Evolutionary conservation across 2,797 vertebrate genomes (phyloP).

Genomic region (Diplodus sargus): DNA sequence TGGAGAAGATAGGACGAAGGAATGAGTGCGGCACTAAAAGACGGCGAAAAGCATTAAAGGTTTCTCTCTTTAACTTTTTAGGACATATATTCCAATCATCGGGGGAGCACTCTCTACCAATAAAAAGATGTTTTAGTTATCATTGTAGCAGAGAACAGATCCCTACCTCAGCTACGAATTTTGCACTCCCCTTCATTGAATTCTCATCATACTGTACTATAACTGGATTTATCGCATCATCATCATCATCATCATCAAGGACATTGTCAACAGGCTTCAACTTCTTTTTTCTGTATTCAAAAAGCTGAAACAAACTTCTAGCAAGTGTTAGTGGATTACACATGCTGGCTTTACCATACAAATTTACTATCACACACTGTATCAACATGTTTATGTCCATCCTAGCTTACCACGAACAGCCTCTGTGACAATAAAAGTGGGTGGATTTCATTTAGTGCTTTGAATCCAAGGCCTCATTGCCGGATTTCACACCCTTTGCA

Average conservation of each 20-base stretch:
- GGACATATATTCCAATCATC: slow-evolving; percentile 9
- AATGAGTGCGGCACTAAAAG: slow-evolving; percentile 25
- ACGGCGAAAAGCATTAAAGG: slow-evolving; percentile 18
- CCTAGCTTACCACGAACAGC: slow-evolving; percentile 12
- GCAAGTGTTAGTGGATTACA: slow-evolving; percentile 52
- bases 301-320: slow-evolving; percentile 36
- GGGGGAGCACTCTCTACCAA: background rate
- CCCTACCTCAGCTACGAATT: background rate
- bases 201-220: slow-evolving; percentile 1
- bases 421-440: background rate
- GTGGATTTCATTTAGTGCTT: background rate
- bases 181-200: background rate
- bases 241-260: slow-evolving; percentile 15
- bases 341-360: slow-evolving; percentile 49
- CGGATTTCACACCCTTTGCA: background rate
- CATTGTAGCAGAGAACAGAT: background rate
- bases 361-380: slow-evolving; percentile 44
- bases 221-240: slow-evolving; percentile 35
- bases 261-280: slow-evolving; percentile 33
- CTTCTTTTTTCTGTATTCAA: slow-evolving; percentile 17
- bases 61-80: slow-evolving; percentile 48
- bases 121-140: slow-evolving; percentile 18
- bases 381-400: slow-evolving; percentile 40
- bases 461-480: background rate
- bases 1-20: slow-evolving; percentile 35